Evolutionary conservation across 2,113 vertebrate genomes (phyloP).

Genomic region (Anoura caudifer): DNA sequence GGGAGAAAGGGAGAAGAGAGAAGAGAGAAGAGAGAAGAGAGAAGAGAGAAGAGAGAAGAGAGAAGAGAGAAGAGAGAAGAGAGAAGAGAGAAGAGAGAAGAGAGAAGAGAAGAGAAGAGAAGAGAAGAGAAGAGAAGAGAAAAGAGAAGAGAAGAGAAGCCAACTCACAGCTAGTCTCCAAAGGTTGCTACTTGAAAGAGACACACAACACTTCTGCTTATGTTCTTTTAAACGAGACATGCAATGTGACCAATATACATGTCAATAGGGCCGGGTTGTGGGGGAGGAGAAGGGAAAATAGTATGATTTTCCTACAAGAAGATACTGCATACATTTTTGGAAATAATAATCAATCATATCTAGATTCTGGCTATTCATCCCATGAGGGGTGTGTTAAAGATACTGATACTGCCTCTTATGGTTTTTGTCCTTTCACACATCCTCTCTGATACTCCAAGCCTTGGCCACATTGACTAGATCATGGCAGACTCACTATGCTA

Average conservation of each 20-base stretch:
- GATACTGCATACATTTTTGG: not conserved
- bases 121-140: no score
- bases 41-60: no score
- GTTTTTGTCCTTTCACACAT: not conserved
- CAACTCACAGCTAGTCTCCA: not conserved
- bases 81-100: no score
- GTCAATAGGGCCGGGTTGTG: not conserved
- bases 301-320: not conserved
- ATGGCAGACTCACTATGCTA: not conserved
- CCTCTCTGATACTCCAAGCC: not conserved
- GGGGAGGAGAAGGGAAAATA: fast-evolving
- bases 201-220: not conserved
- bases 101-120: no score
- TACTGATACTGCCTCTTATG: not conserved
- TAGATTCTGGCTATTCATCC: not conserved
- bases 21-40: no score
- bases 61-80: no score
- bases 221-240: not conserved
- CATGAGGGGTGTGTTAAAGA: not conserved
- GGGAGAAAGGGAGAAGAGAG: no score
- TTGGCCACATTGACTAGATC: not conserved
- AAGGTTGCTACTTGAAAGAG: not conserved
- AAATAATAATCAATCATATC: not conserved
- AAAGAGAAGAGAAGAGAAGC: not conserved
- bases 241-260: not conserved